A percentile compares a stretch with the other conserved stretches of the same genome.
phyloP scores from a whole-genome alignment of 2,888 invertebrate species.

The Orthosia cruda region DNA sequence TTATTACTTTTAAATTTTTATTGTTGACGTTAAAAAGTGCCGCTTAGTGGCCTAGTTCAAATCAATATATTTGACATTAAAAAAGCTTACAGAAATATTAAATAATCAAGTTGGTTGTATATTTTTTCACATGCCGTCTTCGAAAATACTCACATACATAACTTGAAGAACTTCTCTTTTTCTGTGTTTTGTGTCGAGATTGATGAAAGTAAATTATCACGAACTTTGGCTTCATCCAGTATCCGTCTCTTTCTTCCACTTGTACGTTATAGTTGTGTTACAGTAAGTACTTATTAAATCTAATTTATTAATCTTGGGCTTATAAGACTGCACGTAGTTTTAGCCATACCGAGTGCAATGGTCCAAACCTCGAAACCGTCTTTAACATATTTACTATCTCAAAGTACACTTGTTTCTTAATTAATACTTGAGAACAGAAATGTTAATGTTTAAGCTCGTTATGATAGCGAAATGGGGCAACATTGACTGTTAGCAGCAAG shows the following conservation, averaged over 20 bases:
- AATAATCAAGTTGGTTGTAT: neutral
- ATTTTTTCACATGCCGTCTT: no score
- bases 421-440: conserved; percentile 35
- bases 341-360: neutral
- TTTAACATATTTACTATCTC: conserved; percentile 19
- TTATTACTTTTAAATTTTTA: no score
- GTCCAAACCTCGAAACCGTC: neutral
- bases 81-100: neutral
- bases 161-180: no score
- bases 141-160: no score
- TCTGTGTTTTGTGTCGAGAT: no score
- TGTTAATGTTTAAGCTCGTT: conserved; percentile 43
- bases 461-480: conserved; percentile 39
- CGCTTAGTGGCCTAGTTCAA: no score
- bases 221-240: no score
- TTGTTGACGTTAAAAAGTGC: no score
- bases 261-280: no score
- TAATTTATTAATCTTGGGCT: neutral
- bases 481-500: neutral
- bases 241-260: no score
- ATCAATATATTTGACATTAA: no score
- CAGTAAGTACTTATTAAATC: neutral
- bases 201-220: no score
- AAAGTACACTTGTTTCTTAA: conserved; percentile 27
- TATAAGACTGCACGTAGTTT: neutral